These are phyloP conservation scores for Phengaris alcon DNA, from an alignment of 2,888 invertebrate species.

Conservation along the genomic window DNA sequence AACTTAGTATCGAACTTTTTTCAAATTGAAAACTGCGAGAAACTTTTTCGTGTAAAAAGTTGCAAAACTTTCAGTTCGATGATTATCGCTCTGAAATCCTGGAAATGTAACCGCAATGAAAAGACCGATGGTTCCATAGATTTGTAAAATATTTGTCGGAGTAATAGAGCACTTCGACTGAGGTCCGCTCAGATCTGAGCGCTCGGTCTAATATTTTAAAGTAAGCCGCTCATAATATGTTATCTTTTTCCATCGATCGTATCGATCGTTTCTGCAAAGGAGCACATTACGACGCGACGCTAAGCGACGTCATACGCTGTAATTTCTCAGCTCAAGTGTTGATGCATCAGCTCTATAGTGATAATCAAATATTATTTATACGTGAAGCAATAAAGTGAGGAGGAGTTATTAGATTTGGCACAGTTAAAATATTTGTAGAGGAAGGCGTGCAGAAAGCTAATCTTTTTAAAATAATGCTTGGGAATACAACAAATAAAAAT, in stretches of 20 bases:
- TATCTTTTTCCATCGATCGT: conserved; percentile 6
- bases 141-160: conserved; percentile 6
- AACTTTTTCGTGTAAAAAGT: not conserved
- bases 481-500: no score
- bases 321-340: not conserved
- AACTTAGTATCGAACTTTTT: no score
- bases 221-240: conserved; percentile 14
- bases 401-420: no score
- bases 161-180: conserved; percentile 3
- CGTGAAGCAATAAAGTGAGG: no score
- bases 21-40: not conserved
- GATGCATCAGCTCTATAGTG: not conserved
- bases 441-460: no score
- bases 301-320: not conserved
- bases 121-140: not conserved
- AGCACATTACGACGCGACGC: not conserved
- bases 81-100: not conserved
- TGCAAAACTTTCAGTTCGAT: not conserved
- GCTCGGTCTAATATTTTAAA: conserved; percentile 11
- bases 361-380: no score
- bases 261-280: not conserved
- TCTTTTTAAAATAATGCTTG: no score
- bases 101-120: not conserved
- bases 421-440: no score
- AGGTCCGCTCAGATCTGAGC: not conserved